These are phyloP conservation scores for Bombus sylvicola DNA, from an alignment of 1,140 invertebrate species.

Conservation along the genomic window DNA sequence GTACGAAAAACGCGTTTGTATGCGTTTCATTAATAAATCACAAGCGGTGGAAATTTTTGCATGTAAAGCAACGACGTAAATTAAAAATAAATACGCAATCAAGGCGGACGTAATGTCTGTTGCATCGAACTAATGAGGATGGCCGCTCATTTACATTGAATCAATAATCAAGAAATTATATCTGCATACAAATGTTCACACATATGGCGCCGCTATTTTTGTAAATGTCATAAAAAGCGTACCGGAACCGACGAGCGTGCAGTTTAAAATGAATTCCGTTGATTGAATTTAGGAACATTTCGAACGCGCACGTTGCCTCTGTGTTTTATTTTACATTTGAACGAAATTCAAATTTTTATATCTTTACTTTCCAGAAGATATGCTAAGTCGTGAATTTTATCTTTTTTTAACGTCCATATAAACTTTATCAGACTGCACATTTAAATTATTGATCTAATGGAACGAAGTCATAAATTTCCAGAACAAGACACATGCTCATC, in stretches of 20 bases:
- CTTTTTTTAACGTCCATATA: too few relatives aligned
- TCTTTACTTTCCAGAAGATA: not conserved
- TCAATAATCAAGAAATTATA: constrained; percentile 44
- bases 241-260: not conserved
- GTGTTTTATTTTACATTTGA: not conserved
- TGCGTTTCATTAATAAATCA: constrained; percentile 34
- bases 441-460: too few relatives aligned
- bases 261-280: constrained; percentile 8
- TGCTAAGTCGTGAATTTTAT: not conserved
- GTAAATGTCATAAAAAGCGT: constrained; percentile 2
- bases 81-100: constrained; percentile 44
- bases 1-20: not conserved
- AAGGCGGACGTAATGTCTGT: constrained; percentile 20
- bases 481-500: too few relatives aligned
- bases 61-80: constrained; percentile 25
- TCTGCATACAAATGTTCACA: constrained; percentile 17
- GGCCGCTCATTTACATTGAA: constrained; percentile 37
- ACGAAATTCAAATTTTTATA: not conserved
- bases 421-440: too few relatives aligned
- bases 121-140: constrained; percentile 27
- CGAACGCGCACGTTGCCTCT: not conserved
- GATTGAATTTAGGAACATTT: not conserved
- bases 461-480: too few relatives aligned
- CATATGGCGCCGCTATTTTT: constrained; percentile 13
- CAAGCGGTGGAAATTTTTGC: constrained; percentile 14